phyloP scores from a whole-genome alignment of 2,888 invertebrate species.

The Brenthis hecate region DNA sequence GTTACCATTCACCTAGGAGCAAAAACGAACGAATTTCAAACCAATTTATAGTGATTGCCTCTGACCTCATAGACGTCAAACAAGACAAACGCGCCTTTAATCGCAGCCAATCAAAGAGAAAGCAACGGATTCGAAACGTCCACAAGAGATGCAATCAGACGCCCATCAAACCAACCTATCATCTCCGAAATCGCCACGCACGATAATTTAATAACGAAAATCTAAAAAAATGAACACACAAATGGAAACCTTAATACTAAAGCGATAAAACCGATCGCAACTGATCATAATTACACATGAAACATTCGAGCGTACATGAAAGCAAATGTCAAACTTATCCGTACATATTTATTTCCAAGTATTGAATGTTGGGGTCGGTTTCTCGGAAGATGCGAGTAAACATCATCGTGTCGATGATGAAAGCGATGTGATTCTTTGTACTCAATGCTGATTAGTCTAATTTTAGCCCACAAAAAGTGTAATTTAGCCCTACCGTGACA shows the following conservation, averaged over 20 bases:
- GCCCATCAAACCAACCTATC: slow-evolving; percentile 80
- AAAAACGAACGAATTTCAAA: slow-evolving; percentile 50
- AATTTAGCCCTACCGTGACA: slow-evolving; percentile 73
- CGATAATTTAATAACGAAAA: slow-evolving; percentile 82
- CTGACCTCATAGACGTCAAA: slow-evolving; percentile 53
- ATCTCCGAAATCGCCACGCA: slow-evolving; percentile 82
- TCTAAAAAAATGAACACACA: slow-evolving; percentile 49
- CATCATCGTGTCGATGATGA: slow-evolving; percentile 82
- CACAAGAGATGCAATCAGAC: slow-evolving; percentile 81
- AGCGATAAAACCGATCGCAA: slow-evolving; percentile 55
- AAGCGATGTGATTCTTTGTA: slow-evolving; percentile 81
- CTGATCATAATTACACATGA: slow-evolving; percentile 72
- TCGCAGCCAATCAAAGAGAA: slow-evolving; percentile 79
- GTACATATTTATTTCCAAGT: slow-evolving; percentile 82
- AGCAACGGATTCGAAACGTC: slow-evolving; percentile 72
- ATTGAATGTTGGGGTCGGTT: slow-evolving; percentile 77
- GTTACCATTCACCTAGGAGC: slow-evolving; percentile 7
- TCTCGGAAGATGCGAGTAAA: slow-evolving; percentile 78
- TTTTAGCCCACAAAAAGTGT: slow-evolving; percentile 65
- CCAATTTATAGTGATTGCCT: slow-evolving; percentile 46
- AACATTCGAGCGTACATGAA: slow-evolving; percentile 80
- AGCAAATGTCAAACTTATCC: slow-evolving; percentile 79
- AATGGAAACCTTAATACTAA: slow-evolving; percentile 61
- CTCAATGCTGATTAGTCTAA: slow-evolving; percentile 79
- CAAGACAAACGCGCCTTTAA: slow-evolving; percentile 55